Evolutionary conservation across 2,113 vertebrate genomes (phyloP).

Genomic region (Alethe castanea): DNA sequence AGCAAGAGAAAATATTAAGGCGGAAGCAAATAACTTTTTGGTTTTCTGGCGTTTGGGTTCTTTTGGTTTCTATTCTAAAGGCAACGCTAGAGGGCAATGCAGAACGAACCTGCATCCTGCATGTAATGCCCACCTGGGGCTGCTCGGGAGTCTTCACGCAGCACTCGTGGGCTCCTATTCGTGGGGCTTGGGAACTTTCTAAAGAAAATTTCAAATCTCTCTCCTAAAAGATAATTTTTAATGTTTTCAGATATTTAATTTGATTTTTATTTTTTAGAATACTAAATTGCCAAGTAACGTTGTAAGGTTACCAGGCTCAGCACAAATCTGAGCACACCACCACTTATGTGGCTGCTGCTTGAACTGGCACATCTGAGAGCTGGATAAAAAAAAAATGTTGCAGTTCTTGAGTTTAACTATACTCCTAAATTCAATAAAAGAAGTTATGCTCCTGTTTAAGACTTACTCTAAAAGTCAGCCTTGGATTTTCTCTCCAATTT

Average conservation of each 20-base stretch:
- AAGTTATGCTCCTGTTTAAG: not conserved
- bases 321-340: not conserved
- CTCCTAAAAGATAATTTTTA: not conserved
- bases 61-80: not conserved
- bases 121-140: accelerated
- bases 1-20: not conserved
- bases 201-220: not conserved
- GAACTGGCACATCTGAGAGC: not conserved
- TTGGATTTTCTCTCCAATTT: not conserved
- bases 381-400: not conserved
- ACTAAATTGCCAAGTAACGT: not conserved
- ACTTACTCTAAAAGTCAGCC: not conserved
- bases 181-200: not conserved
- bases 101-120: not conserved
- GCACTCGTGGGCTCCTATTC: accelerated
- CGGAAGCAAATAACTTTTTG: not conserved
- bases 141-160: accelerated
- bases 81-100: constrained; percentile 17
- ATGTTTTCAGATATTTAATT: not conserved
- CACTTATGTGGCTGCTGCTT: not conserved
- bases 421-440: not conserved
- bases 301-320: not conserved
- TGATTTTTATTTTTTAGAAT: not conserved
- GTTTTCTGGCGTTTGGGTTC: not conserved
- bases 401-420: not conserved